phyloP scores from a whole-genome alignment of 2,888 invertebrate species.

The Sipha maydis region DNA sequence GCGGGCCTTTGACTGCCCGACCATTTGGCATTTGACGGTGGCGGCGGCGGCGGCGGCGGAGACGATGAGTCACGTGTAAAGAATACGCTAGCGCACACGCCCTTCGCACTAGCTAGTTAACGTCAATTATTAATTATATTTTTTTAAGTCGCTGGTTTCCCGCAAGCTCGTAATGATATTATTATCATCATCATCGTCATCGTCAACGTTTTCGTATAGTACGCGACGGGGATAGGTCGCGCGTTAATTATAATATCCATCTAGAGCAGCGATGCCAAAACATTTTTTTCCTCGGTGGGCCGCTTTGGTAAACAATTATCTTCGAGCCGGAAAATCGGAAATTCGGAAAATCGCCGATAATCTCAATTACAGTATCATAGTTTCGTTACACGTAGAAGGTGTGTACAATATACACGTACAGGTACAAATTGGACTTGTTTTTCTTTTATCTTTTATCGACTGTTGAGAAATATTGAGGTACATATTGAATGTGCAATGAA shows the following conservation, averaged over 20 bases:
- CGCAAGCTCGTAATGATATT: neutral
- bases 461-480: too few relatives aligned
- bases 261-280: neutral
- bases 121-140: constrained; percentile 54
- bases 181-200: neutral
- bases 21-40: constrained; percentile 51
- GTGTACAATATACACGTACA: too few relatives aligned
- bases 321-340: too few relatives aligned
- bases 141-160: constrained; percentile 37
- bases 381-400: too few relatives aligned
- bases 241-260: neutral
- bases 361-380: too few relatives aligned
- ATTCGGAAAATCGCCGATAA: too few relatives aligned
- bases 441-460: too few relatives aligned
- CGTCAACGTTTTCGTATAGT: neutral
- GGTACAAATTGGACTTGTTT: too few relatives aligned
- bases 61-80: constrained; percentile 50
- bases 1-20: constrained; percentile 46
- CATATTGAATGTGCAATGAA: too few relatives aligned
- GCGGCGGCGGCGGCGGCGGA: neutral
- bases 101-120: neutral
- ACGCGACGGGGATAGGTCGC: neutral
- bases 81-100: neutral
- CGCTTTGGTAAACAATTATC: too few relatives aligned
- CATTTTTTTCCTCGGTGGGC: too few relatives aligned